Evolutionary conservation across 2,888 invertebrate species (phyloP).

Genomic region (Agriotes lineatus): DNA sequence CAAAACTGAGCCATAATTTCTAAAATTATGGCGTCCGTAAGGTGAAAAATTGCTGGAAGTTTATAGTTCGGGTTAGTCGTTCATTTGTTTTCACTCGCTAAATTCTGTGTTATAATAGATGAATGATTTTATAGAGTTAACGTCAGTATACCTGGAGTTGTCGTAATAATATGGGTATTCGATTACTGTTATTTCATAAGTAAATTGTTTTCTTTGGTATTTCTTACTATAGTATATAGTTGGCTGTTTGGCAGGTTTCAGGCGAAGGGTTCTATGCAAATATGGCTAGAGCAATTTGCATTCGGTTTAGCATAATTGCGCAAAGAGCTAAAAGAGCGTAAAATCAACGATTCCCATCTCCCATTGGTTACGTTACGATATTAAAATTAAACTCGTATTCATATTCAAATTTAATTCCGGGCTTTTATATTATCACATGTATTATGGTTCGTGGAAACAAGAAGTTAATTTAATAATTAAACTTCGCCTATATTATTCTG

Average conservation of each 20-base stretch:
- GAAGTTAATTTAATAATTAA: conserved; percentile 36
- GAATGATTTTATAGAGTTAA: not conserved
- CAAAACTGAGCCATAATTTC: too few relatives aligned
- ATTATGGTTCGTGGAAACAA: conserved; percentile 25
- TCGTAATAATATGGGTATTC: not conserved
- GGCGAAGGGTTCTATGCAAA: conserved; percentile 48
- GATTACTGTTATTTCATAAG: conserved; percentile 15
- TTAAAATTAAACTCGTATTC: conserved; percentile 54
- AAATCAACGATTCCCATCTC: conserved; percentile 53
- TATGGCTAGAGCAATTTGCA: conserved; percentile 49
- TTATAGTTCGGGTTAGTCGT: too few relatives aligned
- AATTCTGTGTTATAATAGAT: not conserved
- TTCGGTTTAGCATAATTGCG: conserved; percentile 54
- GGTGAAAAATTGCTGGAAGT: too few relatives aligned
- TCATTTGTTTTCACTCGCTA: not conserved
- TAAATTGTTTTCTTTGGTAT: conserved; percentile 19
- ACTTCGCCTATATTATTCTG: conserved; percentile 17
- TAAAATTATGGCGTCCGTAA: too few relatives aligned
- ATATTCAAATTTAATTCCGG: conserved; percentile 52
- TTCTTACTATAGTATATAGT: conserved; percentile 26
- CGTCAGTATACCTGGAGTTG: conserved; percentile 9
- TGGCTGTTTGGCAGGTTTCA: conserved; percentile 26
- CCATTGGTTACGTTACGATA: conserved; percentile 49
- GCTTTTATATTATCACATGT: conserved; percentile 47
- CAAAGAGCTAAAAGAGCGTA: conserved; percentile 54